Conservation (phyloP, 1,140 invertebrate genomes). For the Trichomalopsis sarcophagae region DNA sequence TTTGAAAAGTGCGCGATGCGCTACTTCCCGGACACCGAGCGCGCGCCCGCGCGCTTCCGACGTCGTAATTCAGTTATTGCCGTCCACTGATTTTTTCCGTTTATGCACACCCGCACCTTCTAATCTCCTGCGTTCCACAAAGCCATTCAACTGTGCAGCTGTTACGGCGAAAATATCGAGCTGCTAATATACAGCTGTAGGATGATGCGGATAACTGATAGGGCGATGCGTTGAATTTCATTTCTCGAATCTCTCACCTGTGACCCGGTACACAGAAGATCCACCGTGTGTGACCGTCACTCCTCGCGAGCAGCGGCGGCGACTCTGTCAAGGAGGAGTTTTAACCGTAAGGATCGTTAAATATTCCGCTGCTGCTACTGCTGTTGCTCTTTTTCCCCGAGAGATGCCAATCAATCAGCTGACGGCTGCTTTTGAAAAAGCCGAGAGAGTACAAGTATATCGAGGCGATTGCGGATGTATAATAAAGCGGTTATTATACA, state of each 20-base stretch:
- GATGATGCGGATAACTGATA: too few species aligned
- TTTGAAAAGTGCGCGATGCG: constrained; percentile 65
- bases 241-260: constrained; percentile 64
- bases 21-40: constrained; percentile 64
- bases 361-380: neutral
- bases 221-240: constrained; percentile 51
- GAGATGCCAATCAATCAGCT: constrained; percentile 24
- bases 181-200: neutral
- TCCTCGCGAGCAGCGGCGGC: constrained; percentile 30
- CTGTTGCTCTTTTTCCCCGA: neutral
- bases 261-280: constrained; percentile 53
- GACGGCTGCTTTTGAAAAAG: neutral
- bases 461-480: too few species aligned
- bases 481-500: too few species aligned
- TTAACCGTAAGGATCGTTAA: constrained; percentile 35
- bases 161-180: too few species aligned
- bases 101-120: neutral
- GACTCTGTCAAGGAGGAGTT: constrained; percentile 12
- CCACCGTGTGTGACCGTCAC: constrained; percentile 59
- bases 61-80: constrained; percentile 68
- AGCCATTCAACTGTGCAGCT: too few species aligned
- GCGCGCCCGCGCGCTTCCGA: constrained; percentile 64
- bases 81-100: constrained; percentile 60
- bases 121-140: too few species aligned
- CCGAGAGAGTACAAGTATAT: too few species aligned